A percentile compares a stretch with the other conserved stretches of the same genome.
These are phyloP conservation scores for Butastur rufipennis DNA, from an alignment of 2,113 vertebrate genomes.

Conservation along the genomic window DNA sequence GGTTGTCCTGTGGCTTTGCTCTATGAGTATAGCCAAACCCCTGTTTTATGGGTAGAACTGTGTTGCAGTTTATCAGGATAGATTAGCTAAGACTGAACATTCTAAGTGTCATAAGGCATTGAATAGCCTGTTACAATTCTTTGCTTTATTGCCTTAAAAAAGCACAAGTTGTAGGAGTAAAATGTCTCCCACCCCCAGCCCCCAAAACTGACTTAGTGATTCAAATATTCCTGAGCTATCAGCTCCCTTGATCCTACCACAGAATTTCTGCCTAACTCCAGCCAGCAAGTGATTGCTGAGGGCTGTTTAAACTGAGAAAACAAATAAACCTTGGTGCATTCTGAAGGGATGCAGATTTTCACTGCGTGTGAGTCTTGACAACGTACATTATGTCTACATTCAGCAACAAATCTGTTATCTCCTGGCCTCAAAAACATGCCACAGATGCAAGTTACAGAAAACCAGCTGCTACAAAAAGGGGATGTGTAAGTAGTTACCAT, in stretches of 20 bases:
- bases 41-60: neutral
- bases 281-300: neutral
- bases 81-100: neutral
- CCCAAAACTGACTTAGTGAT: neutral
- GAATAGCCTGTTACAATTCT: neutral
- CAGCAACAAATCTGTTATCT: slow-evolving; percentile 57
- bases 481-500: slow-evolving; percentile 38
- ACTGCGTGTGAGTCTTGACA: neutral
- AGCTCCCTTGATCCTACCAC: neutral
- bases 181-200: accelerated
- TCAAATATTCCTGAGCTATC: neutral
- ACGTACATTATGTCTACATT: slow-evolving; percentile 20
- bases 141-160: neutral
- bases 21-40: neutral
- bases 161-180: neutral
- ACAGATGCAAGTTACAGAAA: slow-evolving; percentile 37
- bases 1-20: neutral
- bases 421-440: slow-evolving; percentile 19
- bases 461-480: slow-evolving; percentile 29
- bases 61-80: neutral
- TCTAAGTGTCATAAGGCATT: neutral
- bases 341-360: slow-evolving; percentile 26
- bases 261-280: neutral
- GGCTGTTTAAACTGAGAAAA: slow-evolving; percentile 3
- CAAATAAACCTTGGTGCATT: slow-evolving; percentile 23